phyloP scores from a whole-genome alignment of 2,888 invertebrate species.

The Nymphalis polychloros region DNA sequence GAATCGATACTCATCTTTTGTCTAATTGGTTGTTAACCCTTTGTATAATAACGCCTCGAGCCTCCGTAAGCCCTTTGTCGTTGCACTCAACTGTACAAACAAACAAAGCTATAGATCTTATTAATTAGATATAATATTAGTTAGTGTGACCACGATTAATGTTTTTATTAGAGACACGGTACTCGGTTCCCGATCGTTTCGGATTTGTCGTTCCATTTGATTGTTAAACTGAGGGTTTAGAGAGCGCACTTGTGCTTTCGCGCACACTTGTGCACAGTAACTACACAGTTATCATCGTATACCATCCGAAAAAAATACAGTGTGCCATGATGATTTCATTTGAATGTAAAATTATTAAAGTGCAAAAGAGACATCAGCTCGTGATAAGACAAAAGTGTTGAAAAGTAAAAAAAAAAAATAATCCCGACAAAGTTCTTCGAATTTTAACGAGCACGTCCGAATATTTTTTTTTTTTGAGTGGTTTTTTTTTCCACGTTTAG shows the following conservation, averaged over 20 bases:
- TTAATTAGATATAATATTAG: slow-evolving; percentile 32
- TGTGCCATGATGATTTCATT: too few relatives aligned
- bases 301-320: too few relatives aligned
- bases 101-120: slow-evolving; percentile 21
- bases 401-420: not conserved
- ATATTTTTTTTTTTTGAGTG: too few relatives aligned
- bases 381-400: too few relatives aligned
- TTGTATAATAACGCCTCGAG: slow-evolving; percentile 30
- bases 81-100: slow-evolving; percentile 26
- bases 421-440: not conserved
- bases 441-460: not conserved
- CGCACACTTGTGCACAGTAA: not conserved
- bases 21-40: slow-evolving; percentile 41
- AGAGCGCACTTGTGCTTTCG: too few relatives aligned
- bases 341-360: too few relatives aligned
- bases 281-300: not conserved
- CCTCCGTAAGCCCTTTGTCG: slow-evolving; percentile 24
- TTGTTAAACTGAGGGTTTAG: too few relatives aligned
- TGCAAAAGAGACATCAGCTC: too few relatives aligned
- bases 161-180: not conserved
- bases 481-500: not conserved
- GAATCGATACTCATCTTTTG: slow-evolving; percentile 32
- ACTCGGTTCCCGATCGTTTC: not conserved
- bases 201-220: too few relatives aligned
- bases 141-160: slow-evolving; percentile 12